Conservation (phyloP, 2,888 invertebrate genomes). For the Bellardia bayeri region DNA sequence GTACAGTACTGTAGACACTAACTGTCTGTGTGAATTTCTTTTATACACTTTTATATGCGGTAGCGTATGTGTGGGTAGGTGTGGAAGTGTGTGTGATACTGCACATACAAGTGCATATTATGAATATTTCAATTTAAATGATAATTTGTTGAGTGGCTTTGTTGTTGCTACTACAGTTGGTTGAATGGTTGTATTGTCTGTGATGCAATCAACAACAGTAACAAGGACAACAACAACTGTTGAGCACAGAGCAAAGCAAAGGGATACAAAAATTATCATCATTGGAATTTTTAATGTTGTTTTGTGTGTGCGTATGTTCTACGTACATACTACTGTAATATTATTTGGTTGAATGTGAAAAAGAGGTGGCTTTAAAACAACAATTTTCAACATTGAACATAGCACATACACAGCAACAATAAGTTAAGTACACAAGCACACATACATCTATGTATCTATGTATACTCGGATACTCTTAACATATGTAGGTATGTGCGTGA, state of each 20-base stretch:
- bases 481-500: not conserved
- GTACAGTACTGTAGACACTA: conserved; percentile 7
- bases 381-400: conserved; percentile 48
- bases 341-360: not conserved
- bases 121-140: conserved; percentile 74
- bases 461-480: not conserved
- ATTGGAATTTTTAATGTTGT: conserved; percentile 58
- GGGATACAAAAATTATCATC: conserved; percentile 43
- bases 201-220: conserved; percentile 50
- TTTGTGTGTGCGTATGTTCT: conserved; percentile 10
- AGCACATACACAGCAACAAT: conserved; percentile 40
- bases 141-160: conserved; percentile 72
- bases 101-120: conserved; percentile 44
- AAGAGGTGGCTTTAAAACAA: conserved; percentile 20
- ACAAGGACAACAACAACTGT: conserved; percentile 10
- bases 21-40: not conserved
- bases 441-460: conserved; percentile 4
- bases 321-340: not conserved
- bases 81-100: not conserved
- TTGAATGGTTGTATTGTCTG: conserved; percentile 10
- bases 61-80: not conserved
- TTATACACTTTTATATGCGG: conserved; percentile 4
- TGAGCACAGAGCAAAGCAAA: not conserved
- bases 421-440: conserved; percentile 19
- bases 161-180: conserved; percentile 49